Base-by-base conservation (phyloP, 2,797 vertebrate species). In the Meda fulgida region DNA sequence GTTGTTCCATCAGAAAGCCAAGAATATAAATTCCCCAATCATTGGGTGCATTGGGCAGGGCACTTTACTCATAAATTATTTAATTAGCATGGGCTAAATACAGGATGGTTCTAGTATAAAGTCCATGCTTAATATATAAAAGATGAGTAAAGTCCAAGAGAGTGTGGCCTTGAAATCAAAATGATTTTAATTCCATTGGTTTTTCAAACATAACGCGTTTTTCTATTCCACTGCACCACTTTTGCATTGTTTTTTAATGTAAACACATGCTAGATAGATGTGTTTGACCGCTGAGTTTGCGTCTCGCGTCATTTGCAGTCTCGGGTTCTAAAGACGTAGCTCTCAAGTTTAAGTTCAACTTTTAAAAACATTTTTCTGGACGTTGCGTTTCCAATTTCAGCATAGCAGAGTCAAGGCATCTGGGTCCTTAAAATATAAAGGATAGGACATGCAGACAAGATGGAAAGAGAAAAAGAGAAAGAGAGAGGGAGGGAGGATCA, bases 381-480 rank as follows among this genome's bases (percentile, higher is more conserved):
- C n/a, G n/a, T n/a, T n/a, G n/a, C n/a, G n/a, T n/a, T n/a, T n/a
- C n/a, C 85, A 84, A 75, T 86, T 89, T 88, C 80, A 91, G 81
- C 63, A 86, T 82, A 85, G 92, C 88, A 89, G 89, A 90, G 92
- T 92, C 88, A 92, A 87, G 88, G 75, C 55, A 89, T 89, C 84
- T 90, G 88, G 84, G 86, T 60, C 75, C 75, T 77, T 77, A 77
- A 38, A 19, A 40, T 38, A 77, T 26, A 60, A 79, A 79, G 38
- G n/a, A 66, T 46, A 31, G 77, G 55, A 46, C 26, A 19, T 46
- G 55, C 58, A 66, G 58, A 63, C 5, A 46, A 40, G 60, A 83
- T 23, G 21, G 65, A 48, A 3, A 2, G 63, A 23, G 31, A 58
- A 73, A 71, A 67, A 71, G 63, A 78, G 36, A 73, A 4, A 43